A percentile compares a stretch with the other conserved stretches of the same genome.
phyloP scores from a whole-genome alignment of 2,888 invertebrate genomes.

The Troilus luridus region DNA sequence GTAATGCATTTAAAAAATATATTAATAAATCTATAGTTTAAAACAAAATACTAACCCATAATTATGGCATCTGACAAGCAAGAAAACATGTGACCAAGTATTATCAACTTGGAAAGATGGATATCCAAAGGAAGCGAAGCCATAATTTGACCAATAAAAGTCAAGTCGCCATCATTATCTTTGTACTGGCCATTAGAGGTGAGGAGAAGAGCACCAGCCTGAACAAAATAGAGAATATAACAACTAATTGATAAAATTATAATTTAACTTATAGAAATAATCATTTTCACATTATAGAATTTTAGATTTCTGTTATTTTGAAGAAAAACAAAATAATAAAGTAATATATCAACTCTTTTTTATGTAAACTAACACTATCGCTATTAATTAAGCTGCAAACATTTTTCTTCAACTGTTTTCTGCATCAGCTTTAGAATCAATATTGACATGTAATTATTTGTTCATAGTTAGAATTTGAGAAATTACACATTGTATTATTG shows the following conservation, averaged over 20 bases:
- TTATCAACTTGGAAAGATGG: slow-evolving; percentile 84
- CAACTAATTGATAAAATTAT: neutral
- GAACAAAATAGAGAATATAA: neutral
- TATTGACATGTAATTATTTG: too few species aligned
- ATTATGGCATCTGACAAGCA: slow-evolving; percentile 87
- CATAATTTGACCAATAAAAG: slow-evolving; percentile 88
- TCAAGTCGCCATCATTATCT: slow-evolving; percentile 85
- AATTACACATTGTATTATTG: too few species aligned
- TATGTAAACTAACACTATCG: neutral
- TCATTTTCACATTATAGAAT: neutral
- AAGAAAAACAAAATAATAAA: neutral
- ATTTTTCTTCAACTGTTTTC: too few species aligned
- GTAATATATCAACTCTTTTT: neutral
- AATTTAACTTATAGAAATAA: neutral
- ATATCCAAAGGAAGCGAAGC: slow-evolving; percentile 87
- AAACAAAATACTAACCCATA: slow-evolving; percentile 75
- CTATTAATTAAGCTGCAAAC: too few species aligned
- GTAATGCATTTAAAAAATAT: neutral
- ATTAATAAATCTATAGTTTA: neutral
- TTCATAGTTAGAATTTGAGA: too few species aligned
- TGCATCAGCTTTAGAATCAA: too few species aligned
- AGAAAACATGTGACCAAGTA: slow-evolving; percentile 89
- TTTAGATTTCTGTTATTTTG: neutral
- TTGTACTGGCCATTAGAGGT: slow-evolving; percentile 71
- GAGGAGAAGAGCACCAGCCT: slow-evolving; percentile 61